phyloP scores from a whole-genome alignment of 2,888 invertebrate species.

The Belgica antarctica region DNA sequence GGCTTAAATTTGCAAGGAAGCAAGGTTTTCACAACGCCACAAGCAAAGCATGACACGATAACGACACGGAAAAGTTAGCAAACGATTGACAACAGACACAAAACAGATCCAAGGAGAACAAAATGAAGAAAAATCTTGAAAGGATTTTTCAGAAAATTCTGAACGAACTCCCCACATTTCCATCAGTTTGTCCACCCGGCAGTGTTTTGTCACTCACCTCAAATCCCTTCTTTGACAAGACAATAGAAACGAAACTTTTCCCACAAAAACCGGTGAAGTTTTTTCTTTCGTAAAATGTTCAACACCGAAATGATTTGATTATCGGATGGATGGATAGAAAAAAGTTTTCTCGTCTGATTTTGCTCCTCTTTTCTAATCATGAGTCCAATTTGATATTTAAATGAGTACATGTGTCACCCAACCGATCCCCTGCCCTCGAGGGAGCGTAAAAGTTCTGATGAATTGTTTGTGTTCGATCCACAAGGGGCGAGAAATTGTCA shows the following conservation, averaged over 20 bases:
- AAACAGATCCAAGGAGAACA: no score
- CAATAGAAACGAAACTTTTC: not conserved
- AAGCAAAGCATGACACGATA: not conserved
- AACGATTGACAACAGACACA: not conserved
- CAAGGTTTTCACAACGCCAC: no score
- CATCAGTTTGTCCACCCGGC: no score
- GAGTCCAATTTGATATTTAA: constrained; percentile 21
- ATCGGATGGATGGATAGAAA: not conserved
- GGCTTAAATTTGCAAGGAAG: no score
- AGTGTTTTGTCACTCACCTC: constrained; percentile 18
- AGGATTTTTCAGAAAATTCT: no score
- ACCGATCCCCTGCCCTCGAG: not conserved
- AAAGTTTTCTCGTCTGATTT: not conserved
- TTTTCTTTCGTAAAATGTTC: not conserved
- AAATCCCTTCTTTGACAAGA: not conserved
- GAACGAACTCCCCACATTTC: no score
- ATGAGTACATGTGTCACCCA: not conserved
- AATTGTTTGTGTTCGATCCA: no score
- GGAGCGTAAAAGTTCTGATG: not conserved
- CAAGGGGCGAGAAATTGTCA: no score
- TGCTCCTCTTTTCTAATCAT: not conserved
- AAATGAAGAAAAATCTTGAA: no score
- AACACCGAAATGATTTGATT: constrained; percentile 2
- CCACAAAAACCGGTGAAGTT: not conserved
- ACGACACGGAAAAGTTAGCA: not conserved